Evolutionary conservation across 2,888 invertebrate genomes (phyloP).

Genomic region (Brachynemurus nebulosus): DNA sequence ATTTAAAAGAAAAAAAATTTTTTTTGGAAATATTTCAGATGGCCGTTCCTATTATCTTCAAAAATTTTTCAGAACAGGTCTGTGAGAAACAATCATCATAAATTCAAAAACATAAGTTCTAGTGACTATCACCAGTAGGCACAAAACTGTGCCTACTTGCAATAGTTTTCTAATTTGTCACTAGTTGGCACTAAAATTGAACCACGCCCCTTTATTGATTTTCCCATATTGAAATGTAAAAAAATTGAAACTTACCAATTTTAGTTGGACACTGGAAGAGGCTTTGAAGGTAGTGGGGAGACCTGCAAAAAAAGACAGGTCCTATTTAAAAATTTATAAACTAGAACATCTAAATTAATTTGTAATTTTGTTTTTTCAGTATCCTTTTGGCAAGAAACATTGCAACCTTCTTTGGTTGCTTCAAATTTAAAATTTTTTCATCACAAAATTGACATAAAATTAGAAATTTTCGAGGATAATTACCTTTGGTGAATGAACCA

Average conservation of each 20-base stretch:
- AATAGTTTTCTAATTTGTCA: neutral
- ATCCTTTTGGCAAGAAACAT: slow-evolving; percentile 14
- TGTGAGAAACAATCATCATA: slow-evolving; percentile 1
- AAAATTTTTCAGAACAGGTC: neutral
- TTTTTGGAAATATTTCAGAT: neutral
- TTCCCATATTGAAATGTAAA: too few relatives aligned
- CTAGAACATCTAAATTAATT: neutral
- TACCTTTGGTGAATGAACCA: too few relatives aligned
- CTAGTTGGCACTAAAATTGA: too few relatives aligned
- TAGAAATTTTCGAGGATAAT: too few relatives aligned
- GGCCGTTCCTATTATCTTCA: neutral
- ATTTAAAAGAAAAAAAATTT: neutral
- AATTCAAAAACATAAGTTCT: too few relatives aligned
- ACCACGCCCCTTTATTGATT: too few relatives aligned
- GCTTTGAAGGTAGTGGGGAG: too few relatives aligned
- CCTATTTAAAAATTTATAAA: neutral
- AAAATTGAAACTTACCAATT: too few relatives aligned
- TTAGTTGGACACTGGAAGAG: too few relatives aligned
- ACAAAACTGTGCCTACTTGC: too few relatives aligned
- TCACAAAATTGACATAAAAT: neutral
- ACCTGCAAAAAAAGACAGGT: neutral
- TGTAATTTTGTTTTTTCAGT: slow-evolving; percentile 8
- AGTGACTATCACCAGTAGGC: too few relatives aligned
- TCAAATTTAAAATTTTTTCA: neutral
- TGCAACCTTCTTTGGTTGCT: neutral